These are phyloP conservation scores for Camponotus pennsylvanicus DNA, from an alignment of 1,140 invertebrate genomes.

Conservation along the genomic window DNA sequence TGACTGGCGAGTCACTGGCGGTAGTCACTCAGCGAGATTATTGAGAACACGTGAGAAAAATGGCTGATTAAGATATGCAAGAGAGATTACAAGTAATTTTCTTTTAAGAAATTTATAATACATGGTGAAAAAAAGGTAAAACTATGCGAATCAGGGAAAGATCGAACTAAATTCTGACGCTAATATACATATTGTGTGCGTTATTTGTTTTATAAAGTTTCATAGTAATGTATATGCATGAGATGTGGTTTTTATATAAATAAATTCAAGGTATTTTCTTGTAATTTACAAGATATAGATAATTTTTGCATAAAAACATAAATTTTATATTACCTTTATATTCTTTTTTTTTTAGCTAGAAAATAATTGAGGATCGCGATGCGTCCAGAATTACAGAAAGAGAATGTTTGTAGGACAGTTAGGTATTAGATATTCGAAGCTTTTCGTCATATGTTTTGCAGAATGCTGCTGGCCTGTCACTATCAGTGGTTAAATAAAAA, in stretches of 20 bases:
- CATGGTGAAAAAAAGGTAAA: neutral
- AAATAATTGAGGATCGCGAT: neutral
- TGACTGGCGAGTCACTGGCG: neutral
- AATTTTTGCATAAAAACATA: neutral
- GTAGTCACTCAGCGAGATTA: slow-evolving; percentile 34
- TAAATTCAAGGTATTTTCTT: neutral
- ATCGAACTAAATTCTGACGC: neutral
- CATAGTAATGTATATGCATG: neutral
- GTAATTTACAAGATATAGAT: neutral
- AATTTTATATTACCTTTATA: neutral
- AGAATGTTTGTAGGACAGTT: neutral
- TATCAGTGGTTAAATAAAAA: slow-evolving; percentile 54
- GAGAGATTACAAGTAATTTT: neutral
- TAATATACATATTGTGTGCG: neutral
- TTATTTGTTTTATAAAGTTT: neutral
- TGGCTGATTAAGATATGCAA: slow-evolving; percentile 9
- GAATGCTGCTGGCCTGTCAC: slow-evolving; percentile 39
- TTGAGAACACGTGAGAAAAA: slow-evolving; percentile 42
- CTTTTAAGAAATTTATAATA: slow-evolving; percentile 13
- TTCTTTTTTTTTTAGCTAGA: neutral
- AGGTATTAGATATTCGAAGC: neutral
- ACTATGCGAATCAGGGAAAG: neutral
- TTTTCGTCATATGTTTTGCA: slow-evolving; percentile 11
- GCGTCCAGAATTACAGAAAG: neutral
- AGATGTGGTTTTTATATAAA: neutral